phyloP scores from a whole-genome alignment of 2,113 vertebrate species.

The Callochromis pleurospilus region DNA sequence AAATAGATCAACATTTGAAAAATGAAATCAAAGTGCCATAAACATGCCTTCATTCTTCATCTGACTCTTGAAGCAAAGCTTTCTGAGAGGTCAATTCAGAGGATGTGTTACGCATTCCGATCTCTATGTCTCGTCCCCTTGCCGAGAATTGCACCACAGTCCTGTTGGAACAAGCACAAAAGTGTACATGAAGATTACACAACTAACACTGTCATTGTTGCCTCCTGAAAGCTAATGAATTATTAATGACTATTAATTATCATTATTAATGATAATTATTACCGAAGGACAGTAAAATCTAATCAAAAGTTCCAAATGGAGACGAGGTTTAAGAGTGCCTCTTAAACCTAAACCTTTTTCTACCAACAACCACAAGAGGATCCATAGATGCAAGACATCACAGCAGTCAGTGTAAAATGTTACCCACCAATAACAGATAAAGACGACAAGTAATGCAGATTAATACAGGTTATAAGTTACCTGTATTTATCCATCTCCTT shows the following conservation, averaged over 20 bases:
- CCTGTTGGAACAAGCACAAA: slow-evolving; percentile 11
- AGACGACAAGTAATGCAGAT: neutral
- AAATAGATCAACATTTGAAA: neutral
- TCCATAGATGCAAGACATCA: neutral
- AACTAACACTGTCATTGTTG: neutral
- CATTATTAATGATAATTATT: neutral
- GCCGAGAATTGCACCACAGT: slow-evolving; percentile 1
- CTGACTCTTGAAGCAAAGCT: slow-evolving; percentile 71
- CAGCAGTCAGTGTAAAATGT: neutral
- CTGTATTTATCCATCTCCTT: neutral
- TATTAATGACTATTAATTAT: neutral
- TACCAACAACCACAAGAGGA: neutral
- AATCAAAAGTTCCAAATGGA: neutral
- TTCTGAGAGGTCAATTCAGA: slow-evolving; percentile 53
- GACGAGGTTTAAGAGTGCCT: fast-evolving
- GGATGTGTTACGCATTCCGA: slow-evolving; percentile 55
- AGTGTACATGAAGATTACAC: neutral
- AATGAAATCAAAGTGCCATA: neutral
- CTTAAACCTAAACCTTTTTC: neutral
- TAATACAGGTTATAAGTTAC: neutral
- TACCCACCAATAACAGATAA: neutral
- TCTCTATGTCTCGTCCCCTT: slow-evolving; percentile 46
- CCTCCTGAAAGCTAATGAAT: neutral
- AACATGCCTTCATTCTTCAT: slow-evolving; percentile 65
- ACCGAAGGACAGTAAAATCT: neutral